Percentiles rank a stretch among this genome's conserved stretches.
These are phyloP conservation scores for Anthopleura sola DNA, from an alignment of 64 coral and sea anemone species.

Conservation along the genomic window DNA sequence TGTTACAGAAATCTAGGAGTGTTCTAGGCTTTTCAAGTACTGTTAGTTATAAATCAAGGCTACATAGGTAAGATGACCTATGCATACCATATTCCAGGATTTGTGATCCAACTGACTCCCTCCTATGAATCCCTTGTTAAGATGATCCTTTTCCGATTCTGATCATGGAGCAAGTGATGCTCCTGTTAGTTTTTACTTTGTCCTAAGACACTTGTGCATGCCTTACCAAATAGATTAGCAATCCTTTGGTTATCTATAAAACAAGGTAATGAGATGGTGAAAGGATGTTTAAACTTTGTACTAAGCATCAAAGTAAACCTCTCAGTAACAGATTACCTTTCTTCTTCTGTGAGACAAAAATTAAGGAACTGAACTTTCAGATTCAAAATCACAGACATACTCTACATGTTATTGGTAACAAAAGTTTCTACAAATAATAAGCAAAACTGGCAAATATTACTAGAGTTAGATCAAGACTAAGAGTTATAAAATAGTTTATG, in stretches of 20 bases:
- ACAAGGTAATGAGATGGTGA: slow-evolving; percentile 19
- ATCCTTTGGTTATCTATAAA: slow-evolving; percentile 29
- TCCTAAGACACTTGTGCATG: slow-evolving; percentile 10
- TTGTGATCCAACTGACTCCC: slow-evolving; percentile 19
- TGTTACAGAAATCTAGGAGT: background rate
- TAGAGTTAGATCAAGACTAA: background rate
- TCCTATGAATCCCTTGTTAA: slow-evolving; percentile 23
- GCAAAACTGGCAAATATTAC: background rate
- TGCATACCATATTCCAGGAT: slow-evolving; percentile 29
- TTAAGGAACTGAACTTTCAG: background rate
- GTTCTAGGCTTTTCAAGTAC: background rate
- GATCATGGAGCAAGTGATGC: background rate
- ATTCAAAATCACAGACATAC: background rate
- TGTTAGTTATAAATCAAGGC: background rate
- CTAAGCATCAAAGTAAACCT: background rate
- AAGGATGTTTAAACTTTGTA: background rate
- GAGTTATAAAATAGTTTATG: slow-evolving; percentile 18
- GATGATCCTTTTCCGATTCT: slow-evolving; percentile 9
- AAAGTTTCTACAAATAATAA: background rate
- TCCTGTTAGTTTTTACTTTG: slow-evolving; percentile 16
- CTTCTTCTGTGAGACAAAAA: background rate
- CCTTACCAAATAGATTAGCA: background rate
- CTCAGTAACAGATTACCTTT: background rate
- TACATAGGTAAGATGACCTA: slow-evolving; percentile 38
- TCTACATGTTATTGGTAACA: background rate